Evolutionary conservation across 1,140 invertebrate genomes (phyloP).

Genomic region (Drosophila ficusphila): DNA sequence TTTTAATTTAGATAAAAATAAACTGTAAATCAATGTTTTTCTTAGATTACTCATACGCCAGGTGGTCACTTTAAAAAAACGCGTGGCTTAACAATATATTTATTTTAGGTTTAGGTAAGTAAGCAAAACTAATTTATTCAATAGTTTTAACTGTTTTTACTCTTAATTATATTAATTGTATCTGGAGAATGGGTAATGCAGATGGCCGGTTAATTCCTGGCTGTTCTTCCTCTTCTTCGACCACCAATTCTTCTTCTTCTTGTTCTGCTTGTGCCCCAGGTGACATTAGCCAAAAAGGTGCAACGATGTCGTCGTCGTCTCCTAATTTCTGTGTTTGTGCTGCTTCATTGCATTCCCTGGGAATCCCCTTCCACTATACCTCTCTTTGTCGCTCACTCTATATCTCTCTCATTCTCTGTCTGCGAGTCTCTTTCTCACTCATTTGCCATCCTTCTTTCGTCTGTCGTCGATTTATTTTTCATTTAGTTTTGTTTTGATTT

Average conservation of each 20-base stretch:
- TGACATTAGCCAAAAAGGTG: slow-evolving; percentile 76
- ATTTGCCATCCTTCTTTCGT: slow-evolving; percentile 34
- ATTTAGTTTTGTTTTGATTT: slow-evolving; percentile 83
- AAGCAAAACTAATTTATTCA: neutral
- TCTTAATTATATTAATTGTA: neutral
- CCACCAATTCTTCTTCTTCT: slow-evolving; percentile 14
- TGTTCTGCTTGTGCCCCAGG: slow-evolving; percentile 18
- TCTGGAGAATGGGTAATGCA: neutral
- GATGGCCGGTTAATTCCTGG: neutral
- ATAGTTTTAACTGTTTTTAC: neutral
- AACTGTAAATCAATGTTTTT: no score
- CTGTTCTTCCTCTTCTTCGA: neutral
- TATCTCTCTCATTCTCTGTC: neutral
- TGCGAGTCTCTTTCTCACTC: neutral
- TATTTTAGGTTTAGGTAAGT: no score
- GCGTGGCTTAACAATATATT: neutral
- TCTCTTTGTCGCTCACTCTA: neutral
- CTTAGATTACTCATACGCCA: neutral
- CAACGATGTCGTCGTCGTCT: slow-evolving; percentile 61
- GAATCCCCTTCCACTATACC: neutral
- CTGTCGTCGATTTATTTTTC: slow-evolving; percentile 80
- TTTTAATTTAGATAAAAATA: neutral
- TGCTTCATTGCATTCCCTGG: slow-evolving; percentile 66
- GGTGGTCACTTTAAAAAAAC: no score
- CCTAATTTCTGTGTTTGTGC: slow-evolving; percentile 76